Evolutionary conservation across 2,888 invertebrate species (phyloP).

Genomic region (Embidobia sp.): DNA sequence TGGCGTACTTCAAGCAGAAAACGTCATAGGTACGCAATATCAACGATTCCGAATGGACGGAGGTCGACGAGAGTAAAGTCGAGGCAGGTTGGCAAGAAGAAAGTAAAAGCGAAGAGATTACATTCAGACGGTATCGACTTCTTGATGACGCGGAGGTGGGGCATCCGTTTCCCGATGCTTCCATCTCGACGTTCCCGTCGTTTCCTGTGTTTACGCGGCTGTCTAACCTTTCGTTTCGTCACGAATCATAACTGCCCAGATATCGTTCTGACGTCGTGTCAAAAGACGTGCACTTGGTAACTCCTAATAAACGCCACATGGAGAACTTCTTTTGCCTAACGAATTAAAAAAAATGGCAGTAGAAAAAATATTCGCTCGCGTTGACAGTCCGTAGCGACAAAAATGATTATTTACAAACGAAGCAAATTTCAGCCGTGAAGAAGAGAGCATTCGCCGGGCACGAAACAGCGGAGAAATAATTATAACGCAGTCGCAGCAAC

Average conservation of each 20-base stretch:
- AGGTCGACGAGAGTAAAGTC: conserved; percentile 51
- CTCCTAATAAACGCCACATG: conserved; percentile 43
- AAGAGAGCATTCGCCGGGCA: too few relatives aligned
- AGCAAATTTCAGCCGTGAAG: too few relatives aligned
- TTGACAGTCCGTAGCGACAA: too few relatives aligned
- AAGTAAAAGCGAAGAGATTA: conserved; percentile 59
- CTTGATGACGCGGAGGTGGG: conserved; percentile 28
- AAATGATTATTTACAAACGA: too few relatives aligned
- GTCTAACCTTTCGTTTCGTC: conserved; percentile 58
- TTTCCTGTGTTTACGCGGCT: conserved; percentile 63
- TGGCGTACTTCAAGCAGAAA: conserved; percentile 41
- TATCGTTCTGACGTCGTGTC: conserved; percentile 75
- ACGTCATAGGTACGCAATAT: conserved; percentile 56
- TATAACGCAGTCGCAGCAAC: conserved; percentile 18
- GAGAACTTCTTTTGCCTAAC: conserved; percentile 24
- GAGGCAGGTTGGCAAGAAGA: conserved; percentile 46
- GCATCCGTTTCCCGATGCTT: conserved; percentile 54
- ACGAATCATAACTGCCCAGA: conserved; percentile 48
- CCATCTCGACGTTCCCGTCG: conserved; percentile 46
- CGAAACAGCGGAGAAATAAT: too few relatives aligned
- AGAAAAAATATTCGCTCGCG: too few relatives aligned
- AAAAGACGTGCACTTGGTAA: conserved; percentile 61
- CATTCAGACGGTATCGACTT: conserved; percentile 59
- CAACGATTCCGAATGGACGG: conserved; percentile 46
- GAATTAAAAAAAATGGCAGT: neutral